Conservation (phyloP, 2,888 invertebrate genomes). For the Pandemis corylana region DNA sequence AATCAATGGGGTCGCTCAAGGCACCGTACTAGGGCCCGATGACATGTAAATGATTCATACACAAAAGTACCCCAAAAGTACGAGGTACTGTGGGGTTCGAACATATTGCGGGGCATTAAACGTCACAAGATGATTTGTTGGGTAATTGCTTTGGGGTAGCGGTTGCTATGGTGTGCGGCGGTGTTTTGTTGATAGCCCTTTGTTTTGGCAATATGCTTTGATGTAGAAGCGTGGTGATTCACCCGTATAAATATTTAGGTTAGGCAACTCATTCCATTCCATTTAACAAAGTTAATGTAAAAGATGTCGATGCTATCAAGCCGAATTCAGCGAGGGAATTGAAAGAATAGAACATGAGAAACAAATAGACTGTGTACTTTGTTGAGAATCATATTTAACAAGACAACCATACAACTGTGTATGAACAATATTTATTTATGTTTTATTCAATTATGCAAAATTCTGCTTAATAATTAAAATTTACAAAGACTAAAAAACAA, state of each 20-base stretch:
- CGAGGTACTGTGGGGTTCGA: slow-evolving; percentile 58
- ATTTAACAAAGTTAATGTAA: not conserved
- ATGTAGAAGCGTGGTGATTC: slow-evolving; percentile 10
- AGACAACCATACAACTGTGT: too few relatives aligned
- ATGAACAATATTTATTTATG: too few relatives aligned
- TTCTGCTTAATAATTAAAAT: too few relatives aligned
- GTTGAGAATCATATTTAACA: too few relatives aligned
- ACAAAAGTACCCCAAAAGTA: slow-evolving; percentile 64
- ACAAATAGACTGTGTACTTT: too few relatives aligned
- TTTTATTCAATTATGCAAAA: too few relatives aligned
- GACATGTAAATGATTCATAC: slow-evolving; percentile 79
- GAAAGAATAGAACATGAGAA: too few relatives aligned
- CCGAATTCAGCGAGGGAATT: too few relatives aligned
- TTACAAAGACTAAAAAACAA: too few relatives aligned
- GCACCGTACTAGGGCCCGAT: slow-evolving; percentile 64
- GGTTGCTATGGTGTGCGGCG: slow-evolving; percentile 66
- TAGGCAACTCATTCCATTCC: not conserved
- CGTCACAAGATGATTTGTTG: slow-evolving; percentile 83
- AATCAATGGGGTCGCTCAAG: slow-evolving; percentile 76
- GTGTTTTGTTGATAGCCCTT: slow-evolving; percentile 76
- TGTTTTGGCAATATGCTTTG: slow-evolving; percentile 65
- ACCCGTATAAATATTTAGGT: not conserved
- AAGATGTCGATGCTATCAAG: not conserved
- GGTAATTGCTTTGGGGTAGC: slow-evolving; percentile 79
- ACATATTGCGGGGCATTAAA: slow-evolving; percentile 83